Evolutionary conservation across 2,888 invertebrate species (phyloP), one percentile per base, ranked within the genome.

Genomic region (Furcula furcula): DNA sequence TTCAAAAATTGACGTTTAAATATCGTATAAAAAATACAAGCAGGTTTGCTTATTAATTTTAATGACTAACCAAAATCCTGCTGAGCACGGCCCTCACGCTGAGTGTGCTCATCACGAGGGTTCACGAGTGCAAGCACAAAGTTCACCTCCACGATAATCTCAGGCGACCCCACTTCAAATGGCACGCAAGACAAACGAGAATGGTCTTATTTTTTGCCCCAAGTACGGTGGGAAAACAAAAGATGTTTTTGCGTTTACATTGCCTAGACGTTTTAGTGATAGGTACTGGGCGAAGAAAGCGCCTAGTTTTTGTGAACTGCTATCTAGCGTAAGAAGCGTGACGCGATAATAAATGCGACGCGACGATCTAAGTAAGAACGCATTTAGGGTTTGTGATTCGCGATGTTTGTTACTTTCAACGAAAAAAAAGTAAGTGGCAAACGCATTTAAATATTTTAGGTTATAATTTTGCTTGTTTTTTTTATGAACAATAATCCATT

Each of bases 71-170:
- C 73, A 50, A 76, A 82, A 79, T 82, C 65, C 63, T 65, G 85
- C 86, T 77, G 85, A 86, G 73, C 60, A 59, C 41, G 69, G 66
- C 73, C 48, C 79, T 86, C 53, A 46, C 50, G 45, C 44, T 39
- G 55, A 84, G 86, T 72, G 68, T 58, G 66, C 83, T 76, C 68
- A 74, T 83, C 70, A 71, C 68, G 80, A 81, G 76, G 83, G 81
- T 77, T n/a, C n/a, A n/a, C 72, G 60, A 55, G 48, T 44, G 65
- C 64, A 65, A 51, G 69, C 64, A 64, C 72, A 74, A 74, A 75
- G 78, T 76, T 80, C 73, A 66, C 69, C 72, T 70, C 76, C 72
- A 68, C 65, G 67, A 77, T 82, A 82, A 83, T 82, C 76, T 72
- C 56, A 58, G 55, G 62, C 58, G 66, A 72, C 74, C 76, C 73